Percentiles rank a stretch among this genome's conserved stretches.
phyloP scores from a whole-genome alignment of 2,797 vertebrate genomes.

The Sebastiscus albofasciatus region DNA sequence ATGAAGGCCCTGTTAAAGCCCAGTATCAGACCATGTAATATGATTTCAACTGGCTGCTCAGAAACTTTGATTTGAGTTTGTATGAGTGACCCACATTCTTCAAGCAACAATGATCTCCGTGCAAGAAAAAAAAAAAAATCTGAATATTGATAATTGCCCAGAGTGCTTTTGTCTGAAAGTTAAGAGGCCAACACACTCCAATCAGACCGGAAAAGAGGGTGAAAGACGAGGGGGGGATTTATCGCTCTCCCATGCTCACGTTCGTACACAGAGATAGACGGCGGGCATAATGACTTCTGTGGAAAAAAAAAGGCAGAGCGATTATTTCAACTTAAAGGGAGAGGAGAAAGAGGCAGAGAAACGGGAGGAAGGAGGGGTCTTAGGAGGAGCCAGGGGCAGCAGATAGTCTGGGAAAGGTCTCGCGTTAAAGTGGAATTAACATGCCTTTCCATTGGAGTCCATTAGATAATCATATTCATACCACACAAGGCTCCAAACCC shows the following conservation, averaged over 20 bases:
- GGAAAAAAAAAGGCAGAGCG: constrained; percentile 55
- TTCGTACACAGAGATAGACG: constrained; percentile 76
- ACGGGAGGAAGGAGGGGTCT: constrained; percentile 44
- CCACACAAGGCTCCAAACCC: constrained; percentile 86
- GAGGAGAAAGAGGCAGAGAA: constrained; percentile 43
- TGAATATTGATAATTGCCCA: constrained; percentile 83
- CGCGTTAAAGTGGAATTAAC: constrained; percentile 82
- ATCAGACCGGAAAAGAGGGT: constrained; percentile 57
- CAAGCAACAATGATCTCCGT: constrained; percentile 69
- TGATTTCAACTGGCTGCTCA: constrained; percentile 66
- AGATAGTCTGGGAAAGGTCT: constrained; percentile 85
- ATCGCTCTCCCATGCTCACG: constrained; percentile 71
- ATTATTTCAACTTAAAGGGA: constrained; percentile 78
- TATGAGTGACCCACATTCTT: constrained; percentile 84
- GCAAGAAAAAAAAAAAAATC: constrained; percentile 45
- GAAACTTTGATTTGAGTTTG: constrained; percentile 76
- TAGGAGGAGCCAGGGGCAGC: constrained; percentile 79
- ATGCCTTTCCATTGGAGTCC: constrained; percentile 81
- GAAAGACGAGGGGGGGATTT: constrained; percentile 69
- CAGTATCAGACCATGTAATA: constrained; percentile 71
- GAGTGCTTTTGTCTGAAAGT: constrained; percentile 79
- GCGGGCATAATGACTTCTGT: constrained; percentile 79
- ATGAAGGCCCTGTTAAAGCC: constrained; percentile 21
- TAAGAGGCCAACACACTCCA: constrained; percentile 69
- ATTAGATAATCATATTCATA: constrained; percentile 88